Conservation (phyloP, 2,888 invertebrate genomes). For the Thecophora atra region DNA sequence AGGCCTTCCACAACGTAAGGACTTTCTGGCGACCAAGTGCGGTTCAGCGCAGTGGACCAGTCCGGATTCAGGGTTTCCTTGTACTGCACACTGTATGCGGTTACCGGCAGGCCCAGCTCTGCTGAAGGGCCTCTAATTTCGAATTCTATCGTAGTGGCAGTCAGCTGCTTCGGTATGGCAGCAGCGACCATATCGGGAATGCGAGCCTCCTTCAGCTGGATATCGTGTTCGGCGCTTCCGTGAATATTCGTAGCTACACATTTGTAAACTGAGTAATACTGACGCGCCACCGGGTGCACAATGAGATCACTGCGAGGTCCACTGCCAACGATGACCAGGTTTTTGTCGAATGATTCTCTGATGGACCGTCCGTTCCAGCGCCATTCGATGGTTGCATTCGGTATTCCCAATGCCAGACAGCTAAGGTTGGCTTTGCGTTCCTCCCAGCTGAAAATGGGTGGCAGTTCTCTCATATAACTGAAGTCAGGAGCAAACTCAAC, state of each 20-base stretch:
- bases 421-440: conserved; percentile 82
- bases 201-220: conserved; percentile 78
- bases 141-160: conserved; percentile 87
- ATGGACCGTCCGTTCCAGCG: conserved; percentile 71
- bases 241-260: conserved; percentile 83
- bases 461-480: conserved; percentile 73
- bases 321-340: conserved; percentile 72
- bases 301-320: conserved; percentile 79
- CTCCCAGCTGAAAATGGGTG: conserved; percentile 87
- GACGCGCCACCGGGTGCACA: conserved; percentile 73
- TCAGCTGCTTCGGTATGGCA: conserved; percentile 75
- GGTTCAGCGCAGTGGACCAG: conserved; percentile 76
- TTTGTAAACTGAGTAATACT: conserved; percentile 79
- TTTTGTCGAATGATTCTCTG: conserved; percentile 68
- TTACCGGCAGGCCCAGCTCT: conserved; percentile 79
- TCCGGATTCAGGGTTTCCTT: conserved; percentile 73
- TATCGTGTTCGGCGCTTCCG: conserved; percentile 74
- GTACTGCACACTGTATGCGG: conserved; percentile 79
- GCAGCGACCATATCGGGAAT: conserved; percentile 75
- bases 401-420: conserved; percentile 87
- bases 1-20: conserved; percentile 84
- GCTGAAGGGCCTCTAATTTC: conserved; percentile 78
- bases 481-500: conserved; percentile 87
- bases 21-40: conserved; percentile 83
- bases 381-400: conserved; percentile 93